phyloP scores from a whole-genome alignment of 1,140 invertebrate species.

The fruit fly (Drosophila melanogaster) region Release_6_plus_ISO1_MT NT_037436.4:17659001-17659500 shows the following conservation, averaged over 20 bases:
- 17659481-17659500: conserved; percentile 70
- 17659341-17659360: conserved; percentile 7
- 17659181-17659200: conserved; percentile 4
- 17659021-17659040: no score
- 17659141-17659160: neutral
- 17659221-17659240: conserved; percentile 9
- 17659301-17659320: conserved; percentile 40
- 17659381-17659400: conserved; percentile 37
- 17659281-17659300: conserved; percentile 39
- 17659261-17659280: conserved; percentile 70
- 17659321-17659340: conserved; percentile 30
- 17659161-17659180: neutral
- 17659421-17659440: conserved; percentile 38
- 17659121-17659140: no score
- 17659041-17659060: no score
- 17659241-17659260: conserved; percentile 45
- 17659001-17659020: no score
- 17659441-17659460: conserved; percentile 40
- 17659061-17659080: no score
- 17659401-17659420: conserved; percentile 21
- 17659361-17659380: conserved; percentile 23
- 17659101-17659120: no score
- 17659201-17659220: neutral
- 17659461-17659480: conserved; percentile 64
- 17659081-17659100: no score